Evolutionary conservation across 1,140 invertebrate species (phyloP).

Genomic region (Heliconius melpomene): DNA sequence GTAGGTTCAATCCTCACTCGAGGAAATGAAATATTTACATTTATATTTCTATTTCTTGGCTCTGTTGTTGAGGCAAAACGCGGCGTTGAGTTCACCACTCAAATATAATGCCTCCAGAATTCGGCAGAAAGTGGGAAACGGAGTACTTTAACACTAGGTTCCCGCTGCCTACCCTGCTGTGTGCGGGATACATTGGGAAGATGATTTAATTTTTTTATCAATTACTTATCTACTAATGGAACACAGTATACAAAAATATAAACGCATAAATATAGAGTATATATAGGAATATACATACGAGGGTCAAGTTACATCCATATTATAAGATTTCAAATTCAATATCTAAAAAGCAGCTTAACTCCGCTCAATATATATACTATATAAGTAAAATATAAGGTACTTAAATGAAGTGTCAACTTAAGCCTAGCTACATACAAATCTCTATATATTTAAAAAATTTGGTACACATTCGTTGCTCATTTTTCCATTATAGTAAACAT

Average conservation of each 20-base stretch:
- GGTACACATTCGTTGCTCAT: constrained; percentile 80
- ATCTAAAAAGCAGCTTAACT: constrained; percentile 4
- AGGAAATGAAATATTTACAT: too few species aligned
- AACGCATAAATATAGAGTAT: constrained; percentile 25
- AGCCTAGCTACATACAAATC: constrained; percentile 70
- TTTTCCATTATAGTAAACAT: constrained; percentile 63
- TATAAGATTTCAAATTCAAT: constrained; percentile 5
- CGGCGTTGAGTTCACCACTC: too few species aligned
- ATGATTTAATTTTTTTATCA: neutral
- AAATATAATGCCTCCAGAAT: too few species aligned
- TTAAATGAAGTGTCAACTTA: constrained; percentile 62
- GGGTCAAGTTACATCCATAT: neutral
- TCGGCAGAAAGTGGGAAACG: too few species aligned
- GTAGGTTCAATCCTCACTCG: too few species aligned
- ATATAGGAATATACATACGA: neutral
- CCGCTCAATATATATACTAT: constrained; percentile 16
- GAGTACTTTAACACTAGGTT: too few species aligned
- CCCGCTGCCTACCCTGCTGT: too few species aligned
- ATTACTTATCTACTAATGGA: constrained; percentile 25
- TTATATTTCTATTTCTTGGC: too few species aligned
- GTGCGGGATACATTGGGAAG: too few species aligned
- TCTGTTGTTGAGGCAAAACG: too few species aligned
- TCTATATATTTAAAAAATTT: constrained; percentile 74
- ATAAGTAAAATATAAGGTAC: constrained; percentile 45
- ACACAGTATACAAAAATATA: constrained; percentile 33